Base-by-base conservation (phyloP, 2,888 invertebrate species). In the Macropis europaea region DNA sequence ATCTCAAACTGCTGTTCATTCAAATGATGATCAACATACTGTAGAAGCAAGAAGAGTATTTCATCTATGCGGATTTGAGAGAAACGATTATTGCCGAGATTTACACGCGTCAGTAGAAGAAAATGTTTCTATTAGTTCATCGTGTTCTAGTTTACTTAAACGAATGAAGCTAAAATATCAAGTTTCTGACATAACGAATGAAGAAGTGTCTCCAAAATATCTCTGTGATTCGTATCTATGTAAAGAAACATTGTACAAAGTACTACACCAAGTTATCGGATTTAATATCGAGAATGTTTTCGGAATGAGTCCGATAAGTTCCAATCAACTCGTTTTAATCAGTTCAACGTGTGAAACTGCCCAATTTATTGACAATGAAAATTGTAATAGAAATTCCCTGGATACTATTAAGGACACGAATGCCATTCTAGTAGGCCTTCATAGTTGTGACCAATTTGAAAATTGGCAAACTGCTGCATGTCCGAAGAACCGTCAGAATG, bases 61-160 rank as follows among this genome's bases (percentile, higher is more conserved):
- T 26, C 40, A 40, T 42, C 42, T 36, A 11, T 15, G 32, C 47
- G 26, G 59, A 48, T 40, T 26, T 45, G 47, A 62, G 43, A 34
- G 5, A n/a, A 57, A 38, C 36, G 38, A 45, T 28, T 19, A 56
- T 48, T 63, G 63, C 63, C 63, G 47, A 57, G 47, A 40, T 47
- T 32, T 3, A 40, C 47, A 40, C 47, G 57, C 57, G 47, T 48
- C 40, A 17, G 32, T 48, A 48, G 63, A 48, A 30, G 28, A 30
- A 9, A 24, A 64, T 30, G 26, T 34, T 61, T 61, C 66, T 53
- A 61, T 53, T 36, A n/a, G 17, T 42, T 19, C 40, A 2, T 56
- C 48, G 57, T 48, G 57, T 57, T 63, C 42, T 59, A 64, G 19
- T 63, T 63, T 53, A 62, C 32, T 38, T 40, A 54, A 67, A 47